Conservation (phyloP, 2,888 invertebrate genomes). For the Lepidochrysops patricia region DNA sequence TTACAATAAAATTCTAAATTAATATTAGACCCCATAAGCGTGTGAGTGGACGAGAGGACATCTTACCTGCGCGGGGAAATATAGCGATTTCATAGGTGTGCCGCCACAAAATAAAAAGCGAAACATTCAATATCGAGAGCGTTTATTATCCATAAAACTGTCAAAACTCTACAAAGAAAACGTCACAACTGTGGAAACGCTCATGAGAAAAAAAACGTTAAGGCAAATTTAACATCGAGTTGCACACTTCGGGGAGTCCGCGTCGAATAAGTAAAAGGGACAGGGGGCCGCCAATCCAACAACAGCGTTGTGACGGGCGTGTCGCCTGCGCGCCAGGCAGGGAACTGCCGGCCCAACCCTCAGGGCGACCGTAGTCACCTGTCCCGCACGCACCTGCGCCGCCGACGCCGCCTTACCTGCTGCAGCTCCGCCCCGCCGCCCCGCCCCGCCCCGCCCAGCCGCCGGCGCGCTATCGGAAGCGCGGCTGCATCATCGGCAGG, state of each 20-base stretch:
- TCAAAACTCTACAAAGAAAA: conserved; percentile 72
- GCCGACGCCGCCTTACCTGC: conserved; percentile 35
- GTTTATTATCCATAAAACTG: conserved; percentile 69
- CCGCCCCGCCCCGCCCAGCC: conserved; percentile 15
- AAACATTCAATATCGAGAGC: conserved; percentile 52
- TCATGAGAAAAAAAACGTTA: conserved; percentile 64
- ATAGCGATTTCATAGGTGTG: conserved; percentile 11
- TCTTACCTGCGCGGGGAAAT: conserved; percentile 11
- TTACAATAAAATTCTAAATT: conserved; percentile 13
- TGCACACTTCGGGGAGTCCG: conserved; percentile 27
- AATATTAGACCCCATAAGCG: conserved; percentile 12
- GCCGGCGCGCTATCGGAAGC: conserved; percentile 83
- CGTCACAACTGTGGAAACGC: conserved; percentile 72
- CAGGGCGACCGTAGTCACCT: conserved; percentile 27
- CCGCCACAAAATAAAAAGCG: conserved; percentile 38
- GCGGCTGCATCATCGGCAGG: conserved; percentile 85
- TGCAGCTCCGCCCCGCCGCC: conserved; percentile 22
- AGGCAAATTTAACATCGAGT: conserved; percentile 55
- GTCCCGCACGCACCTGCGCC: conserved; percentile 35
- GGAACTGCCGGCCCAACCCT: conserved; percentile 75
- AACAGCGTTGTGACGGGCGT: conserved; percentile 69
- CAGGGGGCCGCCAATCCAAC: conserved; percentile 75
- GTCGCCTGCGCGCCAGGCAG: conserved; percentile 55
- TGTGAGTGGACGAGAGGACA: conserved; percentile 8
- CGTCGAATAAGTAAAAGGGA: conserved; percentile 28